phyloP scores from a whole-genome alignment of 2,797 vertebrate genomes.

The Fistularia commersonii region DNA sequence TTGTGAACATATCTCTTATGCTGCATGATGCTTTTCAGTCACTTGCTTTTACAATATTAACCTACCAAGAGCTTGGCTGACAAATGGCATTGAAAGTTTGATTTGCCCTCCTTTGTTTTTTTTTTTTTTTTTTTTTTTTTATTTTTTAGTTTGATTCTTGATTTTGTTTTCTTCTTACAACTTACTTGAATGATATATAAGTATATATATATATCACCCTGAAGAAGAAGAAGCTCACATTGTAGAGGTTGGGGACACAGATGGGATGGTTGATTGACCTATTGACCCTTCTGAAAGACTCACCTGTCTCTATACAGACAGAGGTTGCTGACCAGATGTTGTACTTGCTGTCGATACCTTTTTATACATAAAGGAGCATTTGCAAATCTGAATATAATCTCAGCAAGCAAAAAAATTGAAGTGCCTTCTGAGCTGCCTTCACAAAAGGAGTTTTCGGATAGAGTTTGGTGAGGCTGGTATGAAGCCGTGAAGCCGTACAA shows the following conservation, averaged over 20 bases:
- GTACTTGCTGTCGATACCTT: constrained; percentile 12
- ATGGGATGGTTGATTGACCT: constrained; percentile 42
- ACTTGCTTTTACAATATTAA: constrained; percentile 78
- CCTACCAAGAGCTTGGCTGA: constrained; percentile 74
- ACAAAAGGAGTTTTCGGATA: no score
- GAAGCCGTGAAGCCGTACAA: constrained; percentile 7
- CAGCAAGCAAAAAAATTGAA: no score
- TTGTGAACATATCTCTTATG: constrained; percentile 81
- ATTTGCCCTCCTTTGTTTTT: constrained; percentile 60
- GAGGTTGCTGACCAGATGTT: constrained; percentile 41
- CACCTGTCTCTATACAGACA: constrained; percentile 25
- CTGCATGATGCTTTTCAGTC: constrained; percentile 85
- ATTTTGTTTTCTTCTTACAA: constrained; percentile 46
- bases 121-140: constrained; percentile 52
- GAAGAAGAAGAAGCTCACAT: constrained; percentile 17
- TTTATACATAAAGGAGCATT: constrained; percentile 8
- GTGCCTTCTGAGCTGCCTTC: no score
- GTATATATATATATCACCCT: constrained; percentile 4
- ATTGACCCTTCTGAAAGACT: constrained; percentile 36
- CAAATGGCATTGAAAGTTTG: constrained; percentile 75
- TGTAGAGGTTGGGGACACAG: constrained; percentile 39
- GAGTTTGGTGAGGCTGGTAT: not conserved
- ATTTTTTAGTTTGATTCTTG: constrained; percentile 67
- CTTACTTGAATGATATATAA: constrained; percentile 48
- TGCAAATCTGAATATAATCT: no score